A percentile compares a stretch with the other conserved stretches of the same genome.
Conservation (phyloP, 2,797 vertebrate species). For the Acanthurus tractus region DNA sequence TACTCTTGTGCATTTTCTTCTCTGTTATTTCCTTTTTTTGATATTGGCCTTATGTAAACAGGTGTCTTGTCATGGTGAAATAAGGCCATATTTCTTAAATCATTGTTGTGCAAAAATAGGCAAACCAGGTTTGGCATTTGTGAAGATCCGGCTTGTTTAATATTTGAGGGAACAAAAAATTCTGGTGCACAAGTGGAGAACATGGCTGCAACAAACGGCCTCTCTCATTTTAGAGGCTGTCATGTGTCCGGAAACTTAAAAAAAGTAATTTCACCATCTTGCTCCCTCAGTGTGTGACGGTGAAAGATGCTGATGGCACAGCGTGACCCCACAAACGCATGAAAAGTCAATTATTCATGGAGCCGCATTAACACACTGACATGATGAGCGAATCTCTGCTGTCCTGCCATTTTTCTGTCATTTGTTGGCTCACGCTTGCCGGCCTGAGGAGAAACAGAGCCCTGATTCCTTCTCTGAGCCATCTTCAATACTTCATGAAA, state of each 20-base stretch:
- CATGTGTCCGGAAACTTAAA: slow-evolving; percentile 9
- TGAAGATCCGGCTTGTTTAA: no score
- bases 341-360: slow-evolving; percentile 65
- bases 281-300: not conserved
- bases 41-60: no score
- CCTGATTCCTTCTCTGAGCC: slow-evolving; percentile 50
- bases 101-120: no score
- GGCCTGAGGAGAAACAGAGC: slow-evolving; percentile 44
- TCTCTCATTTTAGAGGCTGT: not conserved
- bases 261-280: not conserved
- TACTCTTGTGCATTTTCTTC: no score
- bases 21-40: no score
- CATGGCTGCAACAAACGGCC: no score
- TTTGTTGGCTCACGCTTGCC: slow-evolving; percentile 25
- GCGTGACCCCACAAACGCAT: slow-evolving; percentile 6
- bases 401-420: slow-evolving; percentile 45
- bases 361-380: slow-evolving; percentile 56
- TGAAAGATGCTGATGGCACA: slow-evolving; percentile 17
- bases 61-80: no score
- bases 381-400: slow-evolving; percentile 27
- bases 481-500: slow-evolving; percentile 79
- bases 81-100: no score
- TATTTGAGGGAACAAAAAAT: no score
- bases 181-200: no score
- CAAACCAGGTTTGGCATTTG: no score